Percentiles rank a stretch among this genome's conserved stretches.
These are phyloP conservation scores for Heteropelma amictum DNA, from an alignment of 2,888 invertebrate species.

Conservation along the genomic window DNA sequence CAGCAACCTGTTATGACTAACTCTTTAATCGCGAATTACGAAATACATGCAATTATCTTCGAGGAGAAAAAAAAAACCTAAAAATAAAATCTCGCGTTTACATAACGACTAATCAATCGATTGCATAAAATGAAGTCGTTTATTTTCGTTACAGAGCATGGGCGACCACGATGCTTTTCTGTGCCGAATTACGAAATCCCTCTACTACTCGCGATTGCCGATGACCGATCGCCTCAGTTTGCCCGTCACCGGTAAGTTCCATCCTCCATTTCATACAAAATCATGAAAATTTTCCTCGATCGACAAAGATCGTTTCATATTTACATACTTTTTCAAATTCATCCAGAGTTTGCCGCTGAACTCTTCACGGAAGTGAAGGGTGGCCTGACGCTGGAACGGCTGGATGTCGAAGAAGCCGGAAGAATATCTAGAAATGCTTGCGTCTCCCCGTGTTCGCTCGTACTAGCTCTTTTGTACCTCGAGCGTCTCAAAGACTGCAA, in stretches of 20 bases:
- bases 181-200: constrained; percentile 90
- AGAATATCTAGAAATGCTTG: constrained; percentile 88
- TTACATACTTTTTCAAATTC: no score
- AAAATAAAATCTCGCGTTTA: no score
- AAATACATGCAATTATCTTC: constrained; percentile 18
- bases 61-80: constrained; percentile 14
- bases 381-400: constrained; percentile 87
- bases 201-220: constrained; percentile 92
- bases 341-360: constrained; percentile 90
- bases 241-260: constrained; percentile 87
- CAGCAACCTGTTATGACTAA: constrained; percentile 36
- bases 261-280: neutral
- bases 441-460: constrained; percentile 94
- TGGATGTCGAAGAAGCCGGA: constrained; percentile 88
- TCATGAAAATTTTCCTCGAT: neutral
- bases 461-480: constrained; percentile 95
- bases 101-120: no score
- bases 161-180: constrained; percentile 88
- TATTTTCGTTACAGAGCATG: constrained; percentile 79
- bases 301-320: constrained; percentile 3
- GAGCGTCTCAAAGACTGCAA: constrained; percentile 91
- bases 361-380: constrained; percentile 89
- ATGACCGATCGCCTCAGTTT: constrained; percentile 85
- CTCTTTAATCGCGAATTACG: neutral
- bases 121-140: no score